Evolutionary conservation across 2,888 invertebrate genomes (phyloP).

Genomic region (Coelinius sp.): DNA sequence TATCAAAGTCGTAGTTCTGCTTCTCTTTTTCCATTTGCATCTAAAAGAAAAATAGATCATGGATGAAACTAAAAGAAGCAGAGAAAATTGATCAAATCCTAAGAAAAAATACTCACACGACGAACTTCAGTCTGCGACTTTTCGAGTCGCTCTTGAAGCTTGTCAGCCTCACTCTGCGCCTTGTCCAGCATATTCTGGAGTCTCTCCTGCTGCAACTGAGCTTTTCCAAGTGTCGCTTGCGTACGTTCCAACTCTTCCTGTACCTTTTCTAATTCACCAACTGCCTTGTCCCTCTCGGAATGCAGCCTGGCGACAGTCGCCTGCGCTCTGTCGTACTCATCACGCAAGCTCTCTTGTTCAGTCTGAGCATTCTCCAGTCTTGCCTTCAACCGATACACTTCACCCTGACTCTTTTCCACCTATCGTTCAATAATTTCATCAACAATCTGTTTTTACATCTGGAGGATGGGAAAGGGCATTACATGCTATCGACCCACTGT

Average conservation of each 20-base stretch:
- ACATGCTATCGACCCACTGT: conserved; percentile 1
- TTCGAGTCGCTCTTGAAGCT: conserved; percentile 89
- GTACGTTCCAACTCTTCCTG: conserved; percentile 91
- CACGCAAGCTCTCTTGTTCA: conserved; percentile 92
- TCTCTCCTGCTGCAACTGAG: conserved; percentile 93
- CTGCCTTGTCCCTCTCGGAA: conserved; percentile 89
- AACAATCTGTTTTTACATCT: not conserved
- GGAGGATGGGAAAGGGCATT: conserved; percentile 6
- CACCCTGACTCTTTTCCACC: conserved; percentile 93
- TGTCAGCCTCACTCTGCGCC: conserved; percentile 91
- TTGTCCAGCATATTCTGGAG: conserved; percentile 90
- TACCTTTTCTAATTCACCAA: conserved; percentile 87
- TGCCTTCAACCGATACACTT: conserved; percentile 94
- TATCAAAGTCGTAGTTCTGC: conserved; percentile 91
- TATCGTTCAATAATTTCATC: conserved; percentile 35
- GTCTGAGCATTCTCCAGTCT: conserved; percentile 95
- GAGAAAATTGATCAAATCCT: no score
- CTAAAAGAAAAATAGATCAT: conserved; percentile 65
- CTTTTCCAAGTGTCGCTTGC: conserved; percentile 90
- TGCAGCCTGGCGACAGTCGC: conserved; percentile 87
- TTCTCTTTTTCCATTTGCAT: conserved; percentile 93
- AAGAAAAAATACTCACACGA: conserved; percentile 75
- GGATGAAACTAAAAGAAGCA: not conserved
- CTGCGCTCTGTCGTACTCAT: conserved; percentile 92
- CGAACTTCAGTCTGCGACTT: conserved; percentile 86